Percentiles rank a stretch among this genome's conserved stretches.
phyloP scores from a whole-genome alignment of 2,888 invertebrate species.

The Drosophila recens region DNA sequence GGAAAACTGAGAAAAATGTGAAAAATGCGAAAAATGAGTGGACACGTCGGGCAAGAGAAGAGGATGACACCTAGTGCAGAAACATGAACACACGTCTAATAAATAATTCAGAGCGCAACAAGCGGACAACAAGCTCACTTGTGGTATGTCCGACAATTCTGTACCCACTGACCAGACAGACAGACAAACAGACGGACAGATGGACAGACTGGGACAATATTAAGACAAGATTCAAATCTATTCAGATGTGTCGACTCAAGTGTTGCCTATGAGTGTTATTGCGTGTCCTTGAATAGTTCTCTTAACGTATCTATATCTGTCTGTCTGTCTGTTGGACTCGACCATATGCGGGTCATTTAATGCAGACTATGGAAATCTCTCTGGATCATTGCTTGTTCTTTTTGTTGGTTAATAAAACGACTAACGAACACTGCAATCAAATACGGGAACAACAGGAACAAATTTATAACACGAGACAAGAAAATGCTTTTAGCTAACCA shows the following conservation, averaged over 20 bases:
- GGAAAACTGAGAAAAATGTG: slow-evolving; percentile 14
- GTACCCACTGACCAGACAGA: slow-evolving; percentile 25
- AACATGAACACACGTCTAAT: slow-evolving; percentile 74
- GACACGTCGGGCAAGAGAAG: slow-evolving; percentile 57
- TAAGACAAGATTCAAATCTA: slow-evolving; percentile 73
- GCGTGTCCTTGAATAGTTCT: slow-evolving; percentile 55
- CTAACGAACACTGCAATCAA: slow-evolving; percentile 60
- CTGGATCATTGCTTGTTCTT: slow-evolving; percentile 13
- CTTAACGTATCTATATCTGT: slow-evolving; percentile 13
- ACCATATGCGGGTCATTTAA: slow-evolving; percentile 69
- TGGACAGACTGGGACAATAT: slow-evolving; percentile 25
- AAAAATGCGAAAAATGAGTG: slow-evolving; percentile 34
- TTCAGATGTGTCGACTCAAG: slow-evolving; percentile 68
- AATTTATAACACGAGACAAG: slow-evolving; percentile 64
- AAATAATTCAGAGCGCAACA: slow-evolving; percentile 81
- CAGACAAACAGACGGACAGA: background rate
- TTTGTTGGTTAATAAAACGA: slow-evolving; percentile 25
- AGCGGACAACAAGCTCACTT: slow-evolving; percentile 77
- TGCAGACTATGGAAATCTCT: slow-evolving; percentile 18
- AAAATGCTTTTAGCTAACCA: slow-evolving; percentile 70
- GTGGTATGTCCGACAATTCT: slow-evolving; percentile 21
- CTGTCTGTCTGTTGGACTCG: slow-evolving; percentile 3
- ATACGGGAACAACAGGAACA: slow-evolving; percentile 30
- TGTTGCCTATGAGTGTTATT: slow-evolving; percentile 57
- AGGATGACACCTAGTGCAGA: slow-evolving; percentile 71